Evolutionary conservation across 2,113 vertebrate genomes (phyloP).

Genomic region (Alosa alosa): DNA sequence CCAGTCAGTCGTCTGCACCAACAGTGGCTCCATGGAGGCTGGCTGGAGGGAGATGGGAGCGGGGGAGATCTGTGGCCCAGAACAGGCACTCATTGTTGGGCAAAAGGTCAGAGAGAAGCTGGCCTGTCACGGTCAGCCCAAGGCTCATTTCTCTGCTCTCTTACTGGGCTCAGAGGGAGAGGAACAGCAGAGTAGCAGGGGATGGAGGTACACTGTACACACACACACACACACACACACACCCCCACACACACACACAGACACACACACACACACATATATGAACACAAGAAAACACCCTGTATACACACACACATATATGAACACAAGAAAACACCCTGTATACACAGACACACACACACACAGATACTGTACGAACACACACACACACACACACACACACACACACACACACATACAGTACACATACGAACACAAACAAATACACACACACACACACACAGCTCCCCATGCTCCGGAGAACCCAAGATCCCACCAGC

Average conservation of each 20-base stretch:
- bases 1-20: background rate
- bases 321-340: slow-evolving; percentile 13
- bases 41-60: background rate
- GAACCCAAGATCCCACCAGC: too few species aligned
- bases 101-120: background rate
- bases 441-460: too few species aligned
- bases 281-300: too few species aligned
- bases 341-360: background rate
- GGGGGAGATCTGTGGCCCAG: background rate
- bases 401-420: too few species aligned
- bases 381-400: too few species aligned
- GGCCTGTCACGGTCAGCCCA: background rate
- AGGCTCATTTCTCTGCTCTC: background rate
- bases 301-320: slow-evolving; percentile 29
- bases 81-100: slow-evolving; percentile 1
- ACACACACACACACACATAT: slow-evolving; percentile 22
- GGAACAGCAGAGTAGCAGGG: too few species aligned
- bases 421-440: too few species aligned
- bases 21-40: background rate
- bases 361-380: too few species aligned
- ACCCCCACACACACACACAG: slow-evolving; percentile 27
- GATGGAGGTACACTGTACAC: background rate
- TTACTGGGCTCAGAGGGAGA: background rate
- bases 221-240: background rate
- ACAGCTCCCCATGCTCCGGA: too few species aligned